Evolutionary conservation across 2,888 invertebrate genomes (phyloP).

Genomic region (Phyto melanocephala): DNA sequence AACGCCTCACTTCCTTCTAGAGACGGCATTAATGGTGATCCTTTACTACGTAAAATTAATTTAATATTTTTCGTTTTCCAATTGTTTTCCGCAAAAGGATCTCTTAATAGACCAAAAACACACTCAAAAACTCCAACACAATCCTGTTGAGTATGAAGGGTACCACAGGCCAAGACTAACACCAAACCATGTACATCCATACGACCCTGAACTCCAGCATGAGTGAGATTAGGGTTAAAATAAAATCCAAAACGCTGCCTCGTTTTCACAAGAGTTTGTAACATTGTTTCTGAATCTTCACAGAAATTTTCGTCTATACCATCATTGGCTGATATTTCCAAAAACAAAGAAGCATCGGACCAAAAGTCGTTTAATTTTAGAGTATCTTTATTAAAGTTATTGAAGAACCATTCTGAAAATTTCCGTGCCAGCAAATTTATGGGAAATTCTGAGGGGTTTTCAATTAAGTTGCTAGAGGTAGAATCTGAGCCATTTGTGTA

Average conservation of each 20-base stretch:
- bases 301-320: constrained; percentile 68
- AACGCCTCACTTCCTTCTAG: constrained; percentile 71
- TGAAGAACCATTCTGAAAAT: constrained; percentile 82
- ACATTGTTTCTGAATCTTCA: constrained; percentile 70
- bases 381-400: constrained; percentile 75
- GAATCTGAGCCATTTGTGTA: not conserved
- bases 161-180: constrained; percentile 82
- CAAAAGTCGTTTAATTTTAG: constrained; percentile 81
- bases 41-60: constrained; percentile 78
- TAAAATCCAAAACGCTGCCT: constrained; percentile 79
- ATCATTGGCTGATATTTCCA: constrained; percentile 71
- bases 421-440: constrained; percentile 80
- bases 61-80: constrained; percentile 84
- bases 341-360: constrained; percentile 78
- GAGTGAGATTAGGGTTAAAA: constrained; percentile 82
- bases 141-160: constrained; percentile 80
- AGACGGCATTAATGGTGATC: constrained; percentile 68
- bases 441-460: constrained; percentile 68
- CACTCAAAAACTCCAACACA: constrained; percentile 84
- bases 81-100: constrained; percentile 82
- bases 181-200: constrained; percentile 83
- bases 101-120: constrained; percentile 82
- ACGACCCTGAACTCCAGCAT: constrained; percentile 81
- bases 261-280: constrained; percentile 75
- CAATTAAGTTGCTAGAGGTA: not conserved